A percentile compares a stretch with the other conserved stretches of the same genome.
phyloP scores from a whole-genome alignment of 2,113 vertebrate species.

The Nesogale talazaci region DNA sequence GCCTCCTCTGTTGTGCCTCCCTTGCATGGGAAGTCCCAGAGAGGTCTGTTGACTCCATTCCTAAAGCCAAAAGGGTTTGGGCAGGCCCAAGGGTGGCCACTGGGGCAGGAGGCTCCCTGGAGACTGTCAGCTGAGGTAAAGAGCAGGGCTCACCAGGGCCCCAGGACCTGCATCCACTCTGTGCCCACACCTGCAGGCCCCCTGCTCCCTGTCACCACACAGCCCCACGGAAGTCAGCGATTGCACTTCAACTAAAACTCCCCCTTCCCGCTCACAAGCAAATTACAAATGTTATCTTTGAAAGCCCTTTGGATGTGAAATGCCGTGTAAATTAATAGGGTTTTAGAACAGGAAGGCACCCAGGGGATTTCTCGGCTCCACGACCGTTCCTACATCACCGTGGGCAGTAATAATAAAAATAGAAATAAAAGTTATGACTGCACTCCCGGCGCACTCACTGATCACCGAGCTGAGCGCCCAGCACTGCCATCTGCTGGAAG shows the following conservation, averaged over 20 bases:
- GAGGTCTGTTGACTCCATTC: background rate
- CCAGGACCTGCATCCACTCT: fast-evolving
- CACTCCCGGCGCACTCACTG: conserved; percentile 19
- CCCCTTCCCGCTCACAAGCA: conserved; percentile 39
- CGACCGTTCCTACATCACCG: conserved; percentile 59
- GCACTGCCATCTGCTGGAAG: fast-evolving
- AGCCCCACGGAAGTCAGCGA: background rate
- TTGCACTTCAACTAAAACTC: background rate
- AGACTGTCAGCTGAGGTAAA: background rate
- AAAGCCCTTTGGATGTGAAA: conserved; percentile 61
- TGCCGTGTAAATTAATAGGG: conserved; percentile 74
- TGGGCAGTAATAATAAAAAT: conserved; percentile 77
- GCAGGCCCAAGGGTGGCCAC: background rate
- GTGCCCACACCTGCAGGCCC: fast-evolving
- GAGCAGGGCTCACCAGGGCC: background rate
- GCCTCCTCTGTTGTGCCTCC: background rate
- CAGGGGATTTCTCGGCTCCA: conserved; percentile 59
- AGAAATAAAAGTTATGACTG: conserved; percentile 64
- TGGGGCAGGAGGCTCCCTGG: background rate
- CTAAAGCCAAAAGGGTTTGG: background rate
- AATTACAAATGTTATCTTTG: conserved; percentile 65
- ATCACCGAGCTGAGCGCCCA: background rate
- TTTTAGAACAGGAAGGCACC: conserved; percentile 74
- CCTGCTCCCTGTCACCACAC: background rate
- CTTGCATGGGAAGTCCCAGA: fast-evolving